phyloP scores from a whole-genome alignment of 2,113 vertebrate species.

The Oxygymnocypris stewartii region DNA sequence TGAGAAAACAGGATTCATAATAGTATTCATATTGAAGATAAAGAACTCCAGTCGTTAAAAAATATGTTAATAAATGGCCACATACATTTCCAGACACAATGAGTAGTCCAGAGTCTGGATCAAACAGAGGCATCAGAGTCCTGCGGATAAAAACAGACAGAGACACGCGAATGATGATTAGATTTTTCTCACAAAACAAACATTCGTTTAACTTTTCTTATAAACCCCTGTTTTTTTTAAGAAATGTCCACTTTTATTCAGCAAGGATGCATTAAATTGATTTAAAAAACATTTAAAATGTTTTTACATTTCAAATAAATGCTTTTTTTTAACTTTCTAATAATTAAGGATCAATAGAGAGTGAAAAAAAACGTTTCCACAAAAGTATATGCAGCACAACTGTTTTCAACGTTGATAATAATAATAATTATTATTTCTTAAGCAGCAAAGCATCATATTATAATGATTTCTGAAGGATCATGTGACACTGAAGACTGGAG shows the following conservation, averaged over 20 bases:
- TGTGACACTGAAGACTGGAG: neutral
- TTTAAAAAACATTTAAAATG: neutral
- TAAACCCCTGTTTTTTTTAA: neutral
- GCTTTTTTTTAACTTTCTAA: neutral
- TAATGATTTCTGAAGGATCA: neutral
- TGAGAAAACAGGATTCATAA: constrained; percentile 58
- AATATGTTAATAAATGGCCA: neutral
- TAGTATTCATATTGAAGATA: neutral
- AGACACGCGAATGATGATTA: neutral
- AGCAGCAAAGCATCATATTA: neutral
- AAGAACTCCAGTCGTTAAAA: neutral
- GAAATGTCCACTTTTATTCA: neutral
- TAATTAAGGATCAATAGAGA: neutral
- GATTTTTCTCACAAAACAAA: neutral
- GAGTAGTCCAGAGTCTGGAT: constrained; percentile 85
- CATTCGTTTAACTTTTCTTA: neutral
- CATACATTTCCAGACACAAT: constrained; percentile 86
- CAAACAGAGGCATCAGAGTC: constrained; percentile 83
- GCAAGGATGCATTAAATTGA: neutral
- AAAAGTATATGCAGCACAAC: neutral
- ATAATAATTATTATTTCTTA: neutral
- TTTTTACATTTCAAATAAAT: neutral
- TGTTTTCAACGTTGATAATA: neutral
- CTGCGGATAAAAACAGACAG: constrained; percentile 65
- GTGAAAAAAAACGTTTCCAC: too few relatives aligned